Conservation (phyloP, 2,113 vertebrate genomes). For the Ochotona princeps region DNA sequence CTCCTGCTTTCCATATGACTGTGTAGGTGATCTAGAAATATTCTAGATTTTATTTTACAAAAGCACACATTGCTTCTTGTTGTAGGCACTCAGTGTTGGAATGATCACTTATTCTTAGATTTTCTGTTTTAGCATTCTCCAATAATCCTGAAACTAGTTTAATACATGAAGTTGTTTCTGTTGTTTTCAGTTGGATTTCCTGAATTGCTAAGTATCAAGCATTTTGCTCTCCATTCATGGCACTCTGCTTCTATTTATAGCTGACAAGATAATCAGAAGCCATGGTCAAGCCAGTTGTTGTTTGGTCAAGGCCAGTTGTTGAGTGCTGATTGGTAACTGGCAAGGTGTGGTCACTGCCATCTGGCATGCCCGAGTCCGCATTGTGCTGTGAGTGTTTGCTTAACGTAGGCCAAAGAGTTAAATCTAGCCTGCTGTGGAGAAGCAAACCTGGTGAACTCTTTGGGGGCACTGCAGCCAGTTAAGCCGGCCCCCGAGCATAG, state of each 20-base stretch:
- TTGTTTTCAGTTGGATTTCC: conserved; percentile 47
- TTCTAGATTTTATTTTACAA: conserved; percentile 17
- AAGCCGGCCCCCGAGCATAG: not conserved
- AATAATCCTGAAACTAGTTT: conserved; percentile 33
- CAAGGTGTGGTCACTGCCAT: conserved; percentile 70
- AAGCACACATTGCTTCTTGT: not conserved
- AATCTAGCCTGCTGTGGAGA: not conserved
- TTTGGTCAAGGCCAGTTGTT: conserved; percentile 71
- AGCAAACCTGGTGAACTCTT: not conserved
- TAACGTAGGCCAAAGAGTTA: conserved; percentile 5
- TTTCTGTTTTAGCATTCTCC: conserved; percentile 5
- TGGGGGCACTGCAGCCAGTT: not conserved
- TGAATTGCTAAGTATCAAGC: conserved; percentile 27
- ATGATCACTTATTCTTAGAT: not conserved
- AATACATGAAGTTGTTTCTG: not conserved
- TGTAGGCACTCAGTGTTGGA: not conserved
- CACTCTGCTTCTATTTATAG: conserved; percentile 72
- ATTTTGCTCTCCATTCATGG: conserved; percentile 50
- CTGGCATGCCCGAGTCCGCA: conserved; percentile 35
- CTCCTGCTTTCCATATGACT: not conserved
- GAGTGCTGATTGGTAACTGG: conserved; percentile 66
- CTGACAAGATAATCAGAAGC: conserved; percentile 56
- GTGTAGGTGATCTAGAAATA: not conserved
- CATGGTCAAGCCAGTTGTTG: conserved; percentile 62
- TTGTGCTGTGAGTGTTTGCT: conserved; percentile 5